Conservation (phyloP, 2,797 vertebrate species). For the Diglossa cyanea region DNA sequence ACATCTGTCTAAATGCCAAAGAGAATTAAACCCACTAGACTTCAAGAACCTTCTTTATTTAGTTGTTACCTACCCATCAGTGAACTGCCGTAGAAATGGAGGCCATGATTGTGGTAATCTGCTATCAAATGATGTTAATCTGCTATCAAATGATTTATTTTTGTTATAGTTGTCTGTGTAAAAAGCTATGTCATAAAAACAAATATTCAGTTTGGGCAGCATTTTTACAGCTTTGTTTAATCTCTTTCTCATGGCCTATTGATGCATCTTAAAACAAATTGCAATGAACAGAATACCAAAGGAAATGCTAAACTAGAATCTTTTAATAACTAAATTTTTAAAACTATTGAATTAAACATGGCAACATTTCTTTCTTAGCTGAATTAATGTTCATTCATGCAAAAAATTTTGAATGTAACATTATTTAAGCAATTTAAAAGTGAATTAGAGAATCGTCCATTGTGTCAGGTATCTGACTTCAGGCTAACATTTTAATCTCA, state of each 20-base stretch:
- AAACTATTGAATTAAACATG: conserved; percentile 67
- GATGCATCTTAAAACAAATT: background rate
- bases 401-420: conserved; percentile 55
- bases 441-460: conserved; percentile 55
- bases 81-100: background rate
- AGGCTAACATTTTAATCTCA: conserved; percentile 57
- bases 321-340: conserved; percentile 44
- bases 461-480: conserved; percentile 58
- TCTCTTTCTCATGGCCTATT: background rate
- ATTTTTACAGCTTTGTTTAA: background rate
- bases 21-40: background rate
- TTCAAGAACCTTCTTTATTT: background rate
- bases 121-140: background rate
- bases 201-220: background rate
- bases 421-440: conserved; percentile 63
- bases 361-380: conserved; percentile 14
- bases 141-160: background rate
- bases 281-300: conserved; percentile 18
- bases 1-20: background rate
- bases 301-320: conserved; percentile 19
- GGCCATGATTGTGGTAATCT: background rate
- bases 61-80: background rate
- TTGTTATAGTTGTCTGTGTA: background rate
- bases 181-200: background rate
- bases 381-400: conserved; percentile 47